Evolutionary conservation across 2,797 vertebrate genomes (phyloP).

Genomic region (Protosalanx chinensis): DNA sequence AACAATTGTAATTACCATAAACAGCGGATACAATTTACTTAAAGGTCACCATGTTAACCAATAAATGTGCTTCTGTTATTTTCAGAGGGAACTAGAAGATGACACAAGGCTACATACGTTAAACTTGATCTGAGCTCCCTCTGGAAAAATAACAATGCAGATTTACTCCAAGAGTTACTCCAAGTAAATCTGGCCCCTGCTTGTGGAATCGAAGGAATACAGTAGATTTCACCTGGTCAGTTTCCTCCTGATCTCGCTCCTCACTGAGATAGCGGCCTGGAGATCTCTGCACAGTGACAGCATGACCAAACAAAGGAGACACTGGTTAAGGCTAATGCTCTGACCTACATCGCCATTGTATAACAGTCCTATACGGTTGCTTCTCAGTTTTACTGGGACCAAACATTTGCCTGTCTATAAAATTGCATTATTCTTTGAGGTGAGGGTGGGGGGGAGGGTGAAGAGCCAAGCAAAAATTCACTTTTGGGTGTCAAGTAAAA

Average conservation of each 20-base stretch:
- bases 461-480: slow-evolving; percentile 31
- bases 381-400: slow-evolving; percentile 41
- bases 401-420: slow-evolving; percentile 24
- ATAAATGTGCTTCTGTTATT: slow-evolving; percentile 17
- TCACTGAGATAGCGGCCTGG: slow-evolving; percentile 62
- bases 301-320: slow-evolving; percentile 65
- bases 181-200: slow-evolving; percentile 36
- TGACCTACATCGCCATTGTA: slow-evolving; percentile 35
- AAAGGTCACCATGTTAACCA: slow-evolving; percentile 3
- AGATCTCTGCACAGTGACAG: slow-evolving; percentile 67
- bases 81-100: slow-evolving; percentile 15
- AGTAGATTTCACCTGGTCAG: slow-evolving; percentile 59
- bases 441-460: slow-evolving; percentile 13
- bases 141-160: slow-evolving; percentile 21
- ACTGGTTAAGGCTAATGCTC: slow-evolving; percentile 58
- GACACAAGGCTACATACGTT: neutral
- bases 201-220: slow-evolving; percentile 49
- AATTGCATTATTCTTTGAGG: neutral
- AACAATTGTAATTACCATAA: neutral
- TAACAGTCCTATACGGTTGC: slow-evolving; percentile 33
- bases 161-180: slow-evolving; percentile 11
- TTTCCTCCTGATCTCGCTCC: slow-evolving; percentile 53
- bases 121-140: slow-evolving; percentile 1
- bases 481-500: slow-evolving; percentile 37
- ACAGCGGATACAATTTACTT: neutral